Conservation (phyloP, 1,140 invertebrate species). For the Heterodera schachtii region DNA sequence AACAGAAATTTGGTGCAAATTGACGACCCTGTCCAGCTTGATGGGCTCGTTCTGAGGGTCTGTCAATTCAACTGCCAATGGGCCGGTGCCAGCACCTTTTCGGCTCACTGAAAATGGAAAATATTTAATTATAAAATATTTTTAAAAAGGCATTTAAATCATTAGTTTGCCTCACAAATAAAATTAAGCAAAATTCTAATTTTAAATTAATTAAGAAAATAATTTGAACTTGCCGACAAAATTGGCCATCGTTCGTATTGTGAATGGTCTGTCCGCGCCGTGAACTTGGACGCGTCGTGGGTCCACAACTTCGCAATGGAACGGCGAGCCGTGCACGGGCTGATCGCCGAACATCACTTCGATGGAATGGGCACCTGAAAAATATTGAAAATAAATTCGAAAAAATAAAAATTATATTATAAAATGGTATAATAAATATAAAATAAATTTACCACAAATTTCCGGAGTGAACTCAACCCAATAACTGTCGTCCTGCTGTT, state of each 20-base stretch:
- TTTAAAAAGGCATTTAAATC: no score
- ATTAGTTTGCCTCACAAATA: not conserved
- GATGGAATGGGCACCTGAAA: conserved; percentile 75
- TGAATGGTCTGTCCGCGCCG: conserved; percentile 65
- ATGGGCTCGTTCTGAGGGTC: conserved; percentile 84
- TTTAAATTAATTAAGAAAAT: no score
- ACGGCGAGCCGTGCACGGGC: conserved; percentile 89
- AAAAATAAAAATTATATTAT: not conserved
- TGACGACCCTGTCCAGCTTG: conserved; percentile 72
- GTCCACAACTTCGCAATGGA: conserved; percentile 91
- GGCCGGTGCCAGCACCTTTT: conserved; percentile 72
- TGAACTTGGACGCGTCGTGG: conserved; percentile 74
- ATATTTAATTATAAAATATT: not conserved
- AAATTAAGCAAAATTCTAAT: no score
- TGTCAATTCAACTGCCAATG: conserved; percentile 83
- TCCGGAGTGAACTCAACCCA: conserved; percentile 87
- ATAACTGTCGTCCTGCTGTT: conserved; percentile 88
- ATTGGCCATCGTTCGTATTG: conserved; percentile 66
- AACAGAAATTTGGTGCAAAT: not conserved
- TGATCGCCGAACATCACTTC: conserved; percentile 89
- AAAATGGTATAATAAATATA: not conserved
- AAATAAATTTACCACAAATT: conserved; percentile 30
- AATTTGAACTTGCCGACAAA: conserved; percentile 66
- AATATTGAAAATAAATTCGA: conserved; percentile 15
- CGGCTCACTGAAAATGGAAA: conserved; percentile 49